Conservation (phyloP, 1,140 invertebrate species). For the Mylabris phalerata region DNA sequence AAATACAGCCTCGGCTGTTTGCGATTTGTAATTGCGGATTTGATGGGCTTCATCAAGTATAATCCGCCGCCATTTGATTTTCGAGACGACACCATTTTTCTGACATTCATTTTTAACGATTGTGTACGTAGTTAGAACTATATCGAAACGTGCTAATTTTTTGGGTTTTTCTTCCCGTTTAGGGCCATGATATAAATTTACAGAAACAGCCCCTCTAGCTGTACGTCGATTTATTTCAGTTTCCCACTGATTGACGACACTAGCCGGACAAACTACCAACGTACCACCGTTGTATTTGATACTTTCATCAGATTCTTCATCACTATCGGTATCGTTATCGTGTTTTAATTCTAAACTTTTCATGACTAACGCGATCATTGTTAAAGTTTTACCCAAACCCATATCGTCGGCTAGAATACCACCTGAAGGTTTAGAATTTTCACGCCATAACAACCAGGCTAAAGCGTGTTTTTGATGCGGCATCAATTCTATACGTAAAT, state of each 20-base stretch:
- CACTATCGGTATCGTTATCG: conserved; percentile 21
- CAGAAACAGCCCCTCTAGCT: conserved; percentile 52
- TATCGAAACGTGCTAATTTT: conserved; percentile 53
- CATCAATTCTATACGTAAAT: conserved; percentile 67
- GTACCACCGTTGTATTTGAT: conserved; percentile 54
- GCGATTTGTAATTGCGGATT: conserved; percentile 80
- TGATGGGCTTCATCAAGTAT: conserved; percentile 79
- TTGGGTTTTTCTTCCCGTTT: conserved; percentile 57
- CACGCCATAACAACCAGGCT: conserved; percentile 84
- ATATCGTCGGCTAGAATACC: conserved; percentile 77
- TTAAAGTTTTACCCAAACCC: conserved; percentile 78
- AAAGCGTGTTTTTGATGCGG: conserved; percentile 81
- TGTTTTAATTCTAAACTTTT: conserved; percentile 35
- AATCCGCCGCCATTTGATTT: too few species aligned
- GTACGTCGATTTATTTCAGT: conserved; percentile 67
- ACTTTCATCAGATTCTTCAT: conserved; percentile 52
- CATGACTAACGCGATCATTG: conserved; percentile 78
- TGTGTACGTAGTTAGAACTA: conserved; percentile 75
- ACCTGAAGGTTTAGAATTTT: conserved; percentile 72
- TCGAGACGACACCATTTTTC: too few species aligned
- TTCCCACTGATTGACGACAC: conserved; percentile 79
- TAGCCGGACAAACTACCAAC: conserved; percentile 84
- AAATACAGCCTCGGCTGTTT: conserved; percentile 64
- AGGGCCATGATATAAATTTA: conserved; percentile 76
- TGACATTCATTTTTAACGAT: conserved; percentile 45